Conservation (phyloP, 2,888 invertebrate species). For the Phortica okadai region DNA sequence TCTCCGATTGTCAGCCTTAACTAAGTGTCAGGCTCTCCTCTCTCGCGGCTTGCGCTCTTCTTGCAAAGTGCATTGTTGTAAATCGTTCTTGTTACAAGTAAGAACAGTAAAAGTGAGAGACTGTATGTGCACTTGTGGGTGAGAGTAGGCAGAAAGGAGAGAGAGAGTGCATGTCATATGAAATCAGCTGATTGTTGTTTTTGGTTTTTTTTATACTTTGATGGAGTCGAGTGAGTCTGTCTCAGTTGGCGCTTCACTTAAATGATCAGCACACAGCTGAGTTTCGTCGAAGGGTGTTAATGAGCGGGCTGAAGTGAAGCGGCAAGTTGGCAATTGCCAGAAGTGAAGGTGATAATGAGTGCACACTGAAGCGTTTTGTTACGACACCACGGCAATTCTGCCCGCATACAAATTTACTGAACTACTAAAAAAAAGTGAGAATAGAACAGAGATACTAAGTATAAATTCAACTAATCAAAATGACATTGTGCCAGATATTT, state of each 20-base stretch:
- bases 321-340: not conserved
- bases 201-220: not conserved
- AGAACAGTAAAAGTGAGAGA: too few species aligned
- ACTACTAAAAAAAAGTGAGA: not conserved
- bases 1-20: too few species aligned
- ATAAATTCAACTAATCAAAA: conserved; percentile 9
- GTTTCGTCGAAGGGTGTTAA: conserved; percentile 5
- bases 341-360: conserved; percentile 6
- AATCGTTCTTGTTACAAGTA: too few species aligned
- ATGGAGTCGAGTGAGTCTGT: not conserved
- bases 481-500: conserved; percentile 26
- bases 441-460: not conserved
- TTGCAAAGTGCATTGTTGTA: too few species aligned
- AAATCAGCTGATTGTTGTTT: not conserved
- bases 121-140: not conserved
- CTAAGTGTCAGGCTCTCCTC: too few species aligned
- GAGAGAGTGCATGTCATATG: not conserved
- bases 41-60: too few species aligned
- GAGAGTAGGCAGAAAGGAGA: not conserved
- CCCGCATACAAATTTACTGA: not conserved
- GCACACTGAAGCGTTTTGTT: not conserved
- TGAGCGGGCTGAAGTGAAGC: not conserved
- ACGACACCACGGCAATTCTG: not conserved
- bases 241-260: not conserved
- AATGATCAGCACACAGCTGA: not conserved